These are phyloP conservation scores for Trachythela sp. DNA, from an alignment of 64 coral and sea anemone species.

Conservation along the genomic window DNA sequence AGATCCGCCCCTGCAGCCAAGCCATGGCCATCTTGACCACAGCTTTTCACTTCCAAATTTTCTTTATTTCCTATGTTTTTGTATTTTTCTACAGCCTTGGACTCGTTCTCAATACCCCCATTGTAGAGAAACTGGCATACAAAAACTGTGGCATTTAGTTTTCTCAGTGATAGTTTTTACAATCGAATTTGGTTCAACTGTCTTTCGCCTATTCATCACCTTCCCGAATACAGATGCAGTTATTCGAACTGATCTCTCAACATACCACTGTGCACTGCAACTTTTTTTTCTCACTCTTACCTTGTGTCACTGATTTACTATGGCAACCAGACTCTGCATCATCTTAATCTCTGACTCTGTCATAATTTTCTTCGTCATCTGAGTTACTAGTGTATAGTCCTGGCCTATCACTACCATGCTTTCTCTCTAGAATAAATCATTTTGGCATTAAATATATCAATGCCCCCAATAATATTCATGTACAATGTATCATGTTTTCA, in stretches of 20 bases:
- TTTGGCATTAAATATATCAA: conserved; percentile 15
- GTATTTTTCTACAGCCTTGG: background rate
- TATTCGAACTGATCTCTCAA: background rate
- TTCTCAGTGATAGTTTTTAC: no score
- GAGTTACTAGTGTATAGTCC: background rate
- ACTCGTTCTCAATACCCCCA: conserved; percentile 35
- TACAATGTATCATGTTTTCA: background rate
- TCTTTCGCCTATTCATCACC: no score
- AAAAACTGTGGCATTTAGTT: background rate
- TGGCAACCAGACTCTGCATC: conserved; percentile 22
- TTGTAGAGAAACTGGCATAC: conserved; percentile 22
- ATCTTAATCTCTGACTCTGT: background rate
- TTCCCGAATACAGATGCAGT: no score
- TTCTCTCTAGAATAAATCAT: conserved; percentile 14
- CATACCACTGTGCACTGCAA: conserved; percentile 5
- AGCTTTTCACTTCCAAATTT: background rate
- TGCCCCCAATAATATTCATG: background rate
- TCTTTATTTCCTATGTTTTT: background rate
- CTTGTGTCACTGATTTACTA: conserved; percentile 9
- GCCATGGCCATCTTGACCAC: conserved; percentile 10
- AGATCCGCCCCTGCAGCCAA: no score
- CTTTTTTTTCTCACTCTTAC: conserved; percentile 23
- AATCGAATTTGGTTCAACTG: no score
- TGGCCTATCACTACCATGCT: conserved; percentile 12
- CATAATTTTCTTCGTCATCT: conserved; percentile 10